These are phyloP conservation scores for Sipha maydis DNA, from an alignment of 2,888 invertebrate genomes.

Conservation along the genomic window DNA sequence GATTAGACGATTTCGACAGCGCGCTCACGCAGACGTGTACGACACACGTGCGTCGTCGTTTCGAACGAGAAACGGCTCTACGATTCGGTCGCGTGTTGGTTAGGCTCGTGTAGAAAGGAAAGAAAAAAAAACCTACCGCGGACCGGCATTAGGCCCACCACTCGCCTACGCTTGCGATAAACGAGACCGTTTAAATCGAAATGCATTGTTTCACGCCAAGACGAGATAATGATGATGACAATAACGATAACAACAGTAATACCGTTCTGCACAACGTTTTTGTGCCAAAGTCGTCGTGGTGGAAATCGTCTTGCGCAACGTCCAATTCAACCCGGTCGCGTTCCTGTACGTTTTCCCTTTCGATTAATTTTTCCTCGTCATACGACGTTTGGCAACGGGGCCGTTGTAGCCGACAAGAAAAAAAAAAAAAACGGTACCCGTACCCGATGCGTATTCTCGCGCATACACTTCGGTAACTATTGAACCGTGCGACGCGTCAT, in stretches of 20 bases:
- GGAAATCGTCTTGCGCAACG: conserved; percentile 19
- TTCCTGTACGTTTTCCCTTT: conserved; percentile 31
- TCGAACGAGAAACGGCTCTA: too few species aligned
- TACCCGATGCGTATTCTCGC: background rate
- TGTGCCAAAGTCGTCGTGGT: background rate
- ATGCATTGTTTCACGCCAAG: background rate
- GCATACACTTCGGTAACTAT: too few species aligned
- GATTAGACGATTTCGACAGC: too few species aligned
- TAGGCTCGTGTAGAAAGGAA: too few species aligned
- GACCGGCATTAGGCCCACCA: too few species aligned
- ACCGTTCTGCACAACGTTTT: background rate
- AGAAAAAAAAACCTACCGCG: too few species aligned
- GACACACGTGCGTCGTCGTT: too few species aligned
- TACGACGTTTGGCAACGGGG: conserved; percentile 15
- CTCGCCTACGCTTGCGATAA: too few species aligned
- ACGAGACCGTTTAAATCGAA: background rate
- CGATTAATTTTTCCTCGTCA: conserved; percentile 28
- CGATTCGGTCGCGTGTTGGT: too few species aligned
- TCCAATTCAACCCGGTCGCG: conserved; percentile 11
- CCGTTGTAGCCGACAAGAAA: background rate
- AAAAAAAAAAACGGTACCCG: background rate
- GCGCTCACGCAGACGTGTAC: too few species aligned
- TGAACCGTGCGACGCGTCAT: background rate
- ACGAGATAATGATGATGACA: background rate
- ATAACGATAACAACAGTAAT: too few species aligned